Evolutionary conservation across 2,797 vertebrate genomes (phyloP).

Genomic region (Darevskia nairensis): DNA sequence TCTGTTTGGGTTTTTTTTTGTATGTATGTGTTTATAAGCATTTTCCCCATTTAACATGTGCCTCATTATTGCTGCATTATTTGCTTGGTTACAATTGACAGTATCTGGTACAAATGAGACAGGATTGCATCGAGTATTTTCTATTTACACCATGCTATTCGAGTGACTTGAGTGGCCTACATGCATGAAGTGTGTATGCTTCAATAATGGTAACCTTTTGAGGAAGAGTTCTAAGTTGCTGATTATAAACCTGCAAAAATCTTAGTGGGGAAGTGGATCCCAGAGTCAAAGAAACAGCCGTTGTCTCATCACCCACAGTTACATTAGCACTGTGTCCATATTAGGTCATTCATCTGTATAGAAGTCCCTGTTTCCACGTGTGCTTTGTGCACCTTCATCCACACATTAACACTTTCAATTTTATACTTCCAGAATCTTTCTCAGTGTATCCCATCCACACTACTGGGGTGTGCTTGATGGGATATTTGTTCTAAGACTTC

Average conservation of each 20-base stretch:
- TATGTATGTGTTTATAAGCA: not conserved
- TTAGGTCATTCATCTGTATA: too few relatives aligned
- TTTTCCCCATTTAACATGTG: not conserved
- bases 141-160: not conserved
- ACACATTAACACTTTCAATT: not conserved
- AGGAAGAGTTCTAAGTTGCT: too few relatives aligned
- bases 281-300: not conserved
- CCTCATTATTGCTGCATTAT: not conserved
- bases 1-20: slow-evolving; percentile 55
- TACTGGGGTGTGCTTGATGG: too few relatives aligned
- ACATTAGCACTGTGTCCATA: too few relatives aligned
- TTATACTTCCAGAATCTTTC: too few relatives aligned
- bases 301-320: not conserved
- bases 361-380: too few relatives aligned
- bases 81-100: not conserved
- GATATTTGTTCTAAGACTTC: too few relatives aligned
- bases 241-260: not conserved
- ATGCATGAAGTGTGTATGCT: not conserved
- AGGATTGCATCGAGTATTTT: not conserved
- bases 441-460: too few relatives aligned
- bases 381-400: not conserved
- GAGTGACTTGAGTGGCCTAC: not conserved
- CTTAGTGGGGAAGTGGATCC: not conserved
- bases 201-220: not conserved
- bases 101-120: not conserved